These are phyloP conservation scores for Ardeotis arabs DNA, from an alignment of 2,113 vertebrate genomes.

Conservation along the genomic window DNA sequence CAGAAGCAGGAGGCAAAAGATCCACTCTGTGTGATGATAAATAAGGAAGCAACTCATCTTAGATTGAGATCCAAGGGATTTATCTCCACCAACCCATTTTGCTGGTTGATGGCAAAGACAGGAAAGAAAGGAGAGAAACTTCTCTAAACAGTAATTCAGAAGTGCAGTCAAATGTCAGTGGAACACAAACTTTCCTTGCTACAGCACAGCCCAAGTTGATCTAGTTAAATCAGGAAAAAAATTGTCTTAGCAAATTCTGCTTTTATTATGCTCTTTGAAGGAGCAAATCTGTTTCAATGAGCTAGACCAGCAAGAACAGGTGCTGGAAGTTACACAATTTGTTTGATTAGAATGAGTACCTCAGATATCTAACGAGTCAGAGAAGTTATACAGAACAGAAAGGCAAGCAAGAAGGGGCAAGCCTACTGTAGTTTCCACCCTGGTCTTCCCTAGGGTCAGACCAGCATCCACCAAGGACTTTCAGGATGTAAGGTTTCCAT, in stretches of 20 bases:
- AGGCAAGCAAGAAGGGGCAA: background rate
- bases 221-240: background rate
- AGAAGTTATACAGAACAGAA: background rate
- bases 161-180: fast-evolving
- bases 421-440: background rate
- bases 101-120: background rate
- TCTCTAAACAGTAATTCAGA: background rate
- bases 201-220: background rate
- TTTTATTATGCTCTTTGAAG: background rate
- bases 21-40: background rate
- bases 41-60: background rate
- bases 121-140: background rate
- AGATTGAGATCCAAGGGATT: background rate
- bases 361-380: background rate
- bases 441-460: background rate
- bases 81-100: background rate
- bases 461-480: background rate
- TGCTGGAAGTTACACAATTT: background rate
- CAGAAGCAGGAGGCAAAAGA: background rate
- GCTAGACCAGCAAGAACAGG: background rate
- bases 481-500: background rate
- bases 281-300: background rate
- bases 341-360: background rate
- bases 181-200: background rate
- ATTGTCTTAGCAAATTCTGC: background rate